Base-by-base conservation (phyloP, 2,797 vertebrate genomes). In the Sebastes nivosus region DNA sequence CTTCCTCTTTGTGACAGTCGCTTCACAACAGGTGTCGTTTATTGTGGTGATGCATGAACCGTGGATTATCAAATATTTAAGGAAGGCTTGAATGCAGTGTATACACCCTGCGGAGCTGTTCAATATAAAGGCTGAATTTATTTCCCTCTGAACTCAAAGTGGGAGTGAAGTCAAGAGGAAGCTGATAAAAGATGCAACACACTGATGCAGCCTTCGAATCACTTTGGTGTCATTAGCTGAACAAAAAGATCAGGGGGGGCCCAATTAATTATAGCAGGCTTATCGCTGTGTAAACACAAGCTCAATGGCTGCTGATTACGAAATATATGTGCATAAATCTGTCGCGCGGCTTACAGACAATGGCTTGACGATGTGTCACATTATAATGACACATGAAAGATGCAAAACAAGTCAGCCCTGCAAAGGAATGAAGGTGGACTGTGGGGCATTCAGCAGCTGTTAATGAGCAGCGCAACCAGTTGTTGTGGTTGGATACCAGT, bases 371-470 rank as follows among this genome's bases (percentile, higher is more conserved):
- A 42, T 9, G 68, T 83, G 68, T 83, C 74, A 57, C 25, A 12
- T 25, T 13, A 1, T 5, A 38, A 42, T 6, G 64, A 57, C 59
- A 32, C 1, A 14, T 20, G 42, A 69, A 65, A 86, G 82, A 79
- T 67, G 83, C 12, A 25, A 18, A 94, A 89, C 87, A 3, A 79
- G 88, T 92, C 86, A 0, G 65, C 7, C 74, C 75, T 61, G 81
- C 38, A 1, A 0, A 87, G 85, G 92, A 94, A 93, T 90, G 91
- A 88, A 72, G 86, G 20, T 9, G 12, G 69, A 60, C 74, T 5
- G 70, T 1, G 3, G 5, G 36, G 38, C 6, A 72, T 69, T 27
- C 64, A 55, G 42, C 16, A 46, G 42, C 20, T 64, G 32, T 4
- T 32, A n/a, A 79, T 57, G 54, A 82, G 79, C 58, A 18, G 55